Base-by-base conservation (phyloP, 2,113 vertebrate genomes). In the Colinus virginianus region DNA sequence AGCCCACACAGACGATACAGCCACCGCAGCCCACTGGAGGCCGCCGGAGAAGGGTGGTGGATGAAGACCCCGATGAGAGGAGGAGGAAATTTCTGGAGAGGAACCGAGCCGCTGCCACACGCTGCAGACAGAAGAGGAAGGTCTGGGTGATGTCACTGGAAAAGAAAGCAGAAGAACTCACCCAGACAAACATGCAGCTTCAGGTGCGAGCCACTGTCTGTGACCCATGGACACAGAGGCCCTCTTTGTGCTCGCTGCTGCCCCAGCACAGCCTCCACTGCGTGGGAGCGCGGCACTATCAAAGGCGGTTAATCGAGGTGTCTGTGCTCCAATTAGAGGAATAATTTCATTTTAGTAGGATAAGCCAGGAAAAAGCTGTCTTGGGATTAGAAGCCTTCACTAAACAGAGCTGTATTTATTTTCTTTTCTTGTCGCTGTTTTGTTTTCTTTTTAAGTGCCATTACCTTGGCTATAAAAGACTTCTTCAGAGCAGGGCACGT, bases 181-280 rank as follows among this genome's bases (percentile, higher is more conserved):
- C 99, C 88, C 99, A 99, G 98, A 99, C 99, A 98, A 99, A 99
- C 98, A 99, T 99, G 99, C 99, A 99, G 95, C 98, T 99, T 97
- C 99, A 99, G 99, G 99, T 99, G 98, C 84, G 97, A 94, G 94
- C 94, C 92, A 74, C 97, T 88, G 94, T 94, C 96, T 91, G 95
- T 9, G 2, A 87, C 93, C 45, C 23, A 11, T 61, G 80, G 90
- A 90, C 94, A 97, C 95, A 97, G 90, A 97, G 94, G 93, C 93
- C 92, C 95, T 96, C 94, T 97, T 97, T 97, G 78, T 84, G 61
- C 90, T 71, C 14, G 0, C 63, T 49, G 59, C 76, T 91, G 32
- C 49, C 55, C 49, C 87, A 7, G 3, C 92, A 77, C 55, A n/a
- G 76, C 80, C 28, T 9, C 83, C 78, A 85, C 42, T 84, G 81